Base-by-base conservation (phyloP, 1,140 invertebrate species). In the Meloidogyne floridensis region DNA sequence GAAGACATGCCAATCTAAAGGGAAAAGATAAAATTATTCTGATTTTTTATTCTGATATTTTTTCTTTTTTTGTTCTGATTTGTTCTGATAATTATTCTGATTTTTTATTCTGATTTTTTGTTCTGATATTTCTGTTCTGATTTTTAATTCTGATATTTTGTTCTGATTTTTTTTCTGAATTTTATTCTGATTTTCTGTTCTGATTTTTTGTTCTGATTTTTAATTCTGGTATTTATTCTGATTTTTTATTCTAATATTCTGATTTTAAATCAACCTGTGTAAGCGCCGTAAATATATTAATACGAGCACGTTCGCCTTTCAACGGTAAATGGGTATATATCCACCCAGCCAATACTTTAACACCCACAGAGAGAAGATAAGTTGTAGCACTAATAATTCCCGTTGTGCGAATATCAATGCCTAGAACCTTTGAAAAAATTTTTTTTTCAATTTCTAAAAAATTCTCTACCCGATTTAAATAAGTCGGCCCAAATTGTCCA, bases 401-500 rank as follows among this genome's bases (percentile, higher is more conserved):
- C 1, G 72, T 74, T 47, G 5, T 51, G 15, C 18, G 72, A 18
- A 74, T 74, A 54, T 74, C 72, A n/a, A 74, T 54, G 4, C 72
- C 53, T 54, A 74, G 7, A n/a, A 74, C 72, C 72, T 74, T 47
- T 51, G 7, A 7, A 54, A 74, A 47, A 74, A 15, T 73, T 43
- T 13, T 47, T 5, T 6, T 74, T 5, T 15, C 7, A 53, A 7
- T 54, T 47, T 43, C 3, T n/a, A n/a, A 53, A 18, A 18, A 54
- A 54, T n/a, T n/a, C 5, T 8, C 20, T 74, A 54, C 72, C 5
- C 72, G 10, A 54, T 74, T 74, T 54, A 74, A 74, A 54, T 74
- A 74, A 18, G 53, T 74, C 7, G 72, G 72, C 4, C 72, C 72
- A 54, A 74, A 74, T 54, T 74, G 72, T 47, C 72, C 72, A 15